Base-by-base conservation (phyloP, 2,888 invertebrate species). In the Ophion ellenae region DNA sequence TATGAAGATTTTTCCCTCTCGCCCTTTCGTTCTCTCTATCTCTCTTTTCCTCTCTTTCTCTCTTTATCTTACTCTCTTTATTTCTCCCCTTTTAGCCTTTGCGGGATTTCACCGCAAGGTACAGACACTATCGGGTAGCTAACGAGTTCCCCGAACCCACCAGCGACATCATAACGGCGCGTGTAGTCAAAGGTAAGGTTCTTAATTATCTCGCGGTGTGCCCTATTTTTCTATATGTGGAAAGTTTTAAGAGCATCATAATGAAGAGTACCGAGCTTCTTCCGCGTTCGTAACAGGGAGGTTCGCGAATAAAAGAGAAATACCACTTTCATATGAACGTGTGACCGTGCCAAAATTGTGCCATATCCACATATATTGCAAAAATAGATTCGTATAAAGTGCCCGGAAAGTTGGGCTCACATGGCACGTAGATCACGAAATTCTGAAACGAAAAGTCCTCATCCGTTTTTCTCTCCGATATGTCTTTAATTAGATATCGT, bases 121-220 rank as follows among this genome's bases (percentile, higher is more conserved):
- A 80, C 40, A 77, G 83, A 59, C 71, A 71, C 66, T 76, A 61
- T 73, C 71, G 80, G 76, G 61, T 80, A 80, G 80, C 78, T 83
- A 79, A 83, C 83, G 83, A 85, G 83, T 80, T 85, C 78, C 83
- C 73, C 61, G 71, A 73, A 45, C 83, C 66, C 83, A 76, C 71
- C 14, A 85, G 75, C 71, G 57, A 80, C 80, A 61, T 83, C 80
- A 83, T 63, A 83, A 63, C 73, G 73, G 64, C 64, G 36, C 73
- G 20, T 64, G 85, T 83, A 83, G 85, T 75, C 85, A 83, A 83
- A 85, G 85, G 80, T 80, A 83, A 83, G 80, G 71, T 28, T 80
- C 79, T 76, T 83, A 83, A 85, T 83, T 83, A 85, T 80, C 76
- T 76, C 69, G 75, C 61, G 32, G 32, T 47, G 73, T 69, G 75